phyloP scores from a whole-genome alignment of 2,113 vertebrate genomes.

The Dicrurus megarhynchus region DNA sequence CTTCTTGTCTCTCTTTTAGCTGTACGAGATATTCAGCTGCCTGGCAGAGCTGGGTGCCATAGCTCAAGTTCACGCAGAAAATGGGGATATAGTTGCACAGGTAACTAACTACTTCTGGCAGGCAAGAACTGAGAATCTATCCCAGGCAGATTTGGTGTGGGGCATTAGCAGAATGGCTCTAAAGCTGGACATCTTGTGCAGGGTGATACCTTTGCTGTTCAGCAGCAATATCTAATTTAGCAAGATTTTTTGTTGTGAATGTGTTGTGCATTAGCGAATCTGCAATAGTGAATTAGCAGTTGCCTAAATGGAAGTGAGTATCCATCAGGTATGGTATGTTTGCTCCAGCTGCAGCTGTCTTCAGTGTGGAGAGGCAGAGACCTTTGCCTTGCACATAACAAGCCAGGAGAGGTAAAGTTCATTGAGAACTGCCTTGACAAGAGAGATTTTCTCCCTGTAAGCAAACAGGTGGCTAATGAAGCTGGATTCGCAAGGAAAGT shows the following conservation, averaged over 20 bases:
- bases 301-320: neutral
- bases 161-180: neutral
- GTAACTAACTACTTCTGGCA: conserved; percentile 62
- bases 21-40: conserved; percentile 94
- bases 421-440: neutral
- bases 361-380: neutral
- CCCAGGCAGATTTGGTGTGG: neutral
- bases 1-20: conserved; percentile 71
- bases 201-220: neutral
- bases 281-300: neutral
- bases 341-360: neutral
- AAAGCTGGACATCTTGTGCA: neutral
- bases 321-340: neutral
- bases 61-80: conserved; percentile 95
- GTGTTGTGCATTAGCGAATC: fast-evolving
- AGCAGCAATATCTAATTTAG: neutral
- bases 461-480: neutral
- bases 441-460: neutral
- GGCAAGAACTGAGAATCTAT: neutral
- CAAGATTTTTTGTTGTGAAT: neutral
- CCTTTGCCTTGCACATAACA: neutral
- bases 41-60: conserved; percentile 89
- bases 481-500: neutral
- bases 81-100: conserved; percentile 96
- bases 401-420: neutral